Evolutionary conservation across 2,888 invertebrate genomes (phyloP), one percentile per base, ranked within the genome.

Genomic region (Athalia rosae): DNA sequence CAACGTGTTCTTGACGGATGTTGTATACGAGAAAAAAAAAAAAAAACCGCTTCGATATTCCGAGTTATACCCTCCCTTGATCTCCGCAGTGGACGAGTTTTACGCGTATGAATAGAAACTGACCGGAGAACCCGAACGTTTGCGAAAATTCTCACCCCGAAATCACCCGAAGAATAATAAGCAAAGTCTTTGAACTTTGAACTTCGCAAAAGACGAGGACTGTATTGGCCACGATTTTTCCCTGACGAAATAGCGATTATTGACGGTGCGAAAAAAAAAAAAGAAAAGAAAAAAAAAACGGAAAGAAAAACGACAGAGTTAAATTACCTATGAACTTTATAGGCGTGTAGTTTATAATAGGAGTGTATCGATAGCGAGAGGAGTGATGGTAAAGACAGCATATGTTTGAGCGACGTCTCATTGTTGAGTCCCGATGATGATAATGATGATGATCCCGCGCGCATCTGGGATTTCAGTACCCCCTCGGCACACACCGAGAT

Each of bases 1-100:
- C 11, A 67, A 28, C 15, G 41, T 67, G 7, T 67, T 67, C 67
- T 53, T 67, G 67, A 67, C 3, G 53, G 50, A 67, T 64, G 64
- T 53, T 53, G 15, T 28, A 67, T 3, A 50, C 45, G 53, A 41
- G 63, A 47, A 63, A 6, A 13, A 64, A 67, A 50, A 41, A 11
- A 50, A 66, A 15, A 50, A 48, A 28, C 15, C 28, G 15, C 15
- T 11, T 53, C 11, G 50, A 53, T 48, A 67, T 9, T 53, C 41
- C 41, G 28, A 59, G 28, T 28, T 11, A 5, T n/a, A 6, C 4
- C 41, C 41, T 3, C 9, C n/a, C 43, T 62, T n/a, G n/a, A n/a
- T n/a, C n/a, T 43, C 11, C 43, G 43, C 41, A 4, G 28, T 28
- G 28, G 28, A 28, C 28, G 28, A 28, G 28, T 28, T 28, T 28